Conservation (phyloP, 2,888 invertebrate genomes). For the Morpho achilles region DNA sequence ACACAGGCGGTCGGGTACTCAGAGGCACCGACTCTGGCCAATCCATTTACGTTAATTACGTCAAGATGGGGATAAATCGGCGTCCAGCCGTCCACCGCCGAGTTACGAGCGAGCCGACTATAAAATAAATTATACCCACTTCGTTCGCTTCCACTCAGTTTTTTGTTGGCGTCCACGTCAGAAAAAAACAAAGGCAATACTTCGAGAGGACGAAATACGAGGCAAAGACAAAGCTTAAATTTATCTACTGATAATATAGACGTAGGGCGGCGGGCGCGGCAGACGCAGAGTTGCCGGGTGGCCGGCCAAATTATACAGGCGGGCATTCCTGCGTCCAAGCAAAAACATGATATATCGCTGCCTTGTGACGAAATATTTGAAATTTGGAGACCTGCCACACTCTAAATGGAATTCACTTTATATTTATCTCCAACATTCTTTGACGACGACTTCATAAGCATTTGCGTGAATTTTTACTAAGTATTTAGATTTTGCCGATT, state of each 20-base stretch:
- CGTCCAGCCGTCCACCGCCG: slow-evolving; percentile 76
- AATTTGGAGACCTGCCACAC: slow-evolving; percentile 68
- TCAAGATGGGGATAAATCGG: slow-evolving; percentile 76
- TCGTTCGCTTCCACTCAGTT: slow-evolving; percentile 76
- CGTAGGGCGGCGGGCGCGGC: slow-evolving; percentile 71
- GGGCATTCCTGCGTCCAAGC: slow-evolving; percentile 67
- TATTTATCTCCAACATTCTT: slow-evolving; percentile 60
- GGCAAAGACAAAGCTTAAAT: slow-evolving; percentile 79
- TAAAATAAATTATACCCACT: slow-evolving; percentile 80
- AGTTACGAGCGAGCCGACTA: slow-evolving; percentile 78
- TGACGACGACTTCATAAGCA: slow-evolving; percentile 52
- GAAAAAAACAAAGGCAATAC: slow-evolving; percentile 73
- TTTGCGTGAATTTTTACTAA: slow-evolving; percentile 27
- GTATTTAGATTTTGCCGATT: not conserved
- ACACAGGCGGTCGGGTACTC: slow-evolving; percentile 38
- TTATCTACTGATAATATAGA: slow-evolving; percentile 80
- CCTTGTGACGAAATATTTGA: slow-evolving; percentile 75
- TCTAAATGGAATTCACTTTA: slow-evolving; percentile 64
- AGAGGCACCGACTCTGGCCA: slow-evolving; percentile 65
- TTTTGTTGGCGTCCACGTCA: slow-evolving; percentile 71
- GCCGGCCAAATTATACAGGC: slow-evolving; percentile 75
- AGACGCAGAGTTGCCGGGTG: slow-evolving; percentile 65
- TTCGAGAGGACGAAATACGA: slow-evolving; percentile 77
- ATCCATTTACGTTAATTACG: slow-evolving; percentile 79
- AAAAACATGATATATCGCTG: slow-evolving; percentile 77